phyloP scores from a whole-genome alignment of 2,797 vertebrate species.

The Silurus aristotelis region DNA sequence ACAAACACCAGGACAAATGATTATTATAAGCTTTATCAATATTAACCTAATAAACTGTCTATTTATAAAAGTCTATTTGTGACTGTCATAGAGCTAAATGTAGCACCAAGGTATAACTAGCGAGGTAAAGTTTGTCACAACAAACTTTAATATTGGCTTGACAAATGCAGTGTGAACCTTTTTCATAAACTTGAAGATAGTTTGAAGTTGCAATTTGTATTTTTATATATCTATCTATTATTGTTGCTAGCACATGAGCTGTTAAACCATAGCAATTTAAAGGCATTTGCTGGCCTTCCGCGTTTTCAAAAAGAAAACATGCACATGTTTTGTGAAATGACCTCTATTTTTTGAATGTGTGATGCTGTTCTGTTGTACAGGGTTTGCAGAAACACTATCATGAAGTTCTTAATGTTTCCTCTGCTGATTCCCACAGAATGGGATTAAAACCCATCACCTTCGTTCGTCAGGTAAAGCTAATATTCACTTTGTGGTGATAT shows the following conservation, averaged over 20 bases:
- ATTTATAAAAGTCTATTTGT: background rate
- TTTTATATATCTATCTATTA: background rate
- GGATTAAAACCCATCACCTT: slow-evolving; percentile 74
- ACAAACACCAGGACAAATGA: background rate
- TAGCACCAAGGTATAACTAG: background rate
- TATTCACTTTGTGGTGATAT: background rate
- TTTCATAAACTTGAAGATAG: too few relatives aligned
- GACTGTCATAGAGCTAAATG: too few relatives aligned
- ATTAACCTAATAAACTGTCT: background rate
- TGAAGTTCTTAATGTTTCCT: slow-evolving; percentile 65
- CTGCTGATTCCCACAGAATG: slow-evolving; percentile 62
- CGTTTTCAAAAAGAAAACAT: background rate
- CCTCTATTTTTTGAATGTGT: background rate
- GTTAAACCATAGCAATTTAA: background rate
- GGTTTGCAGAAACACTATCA: slow-evolving; percentile 63
- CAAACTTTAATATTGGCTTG: too few relatives aligned
- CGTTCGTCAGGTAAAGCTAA: slow-evolving; percentile 69
- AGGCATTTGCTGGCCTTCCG: background rate
- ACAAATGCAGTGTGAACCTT: too few relatives aligned
- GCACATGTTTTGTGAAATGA: background rate
- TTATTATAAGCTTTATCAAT: background rate
- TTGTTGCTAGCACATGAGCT: background rate
- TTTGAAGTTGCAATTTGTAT: too few relatives aligned
- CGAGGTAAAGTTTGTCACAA: background rate
- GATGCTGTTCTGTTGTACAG: slow-evolving; percentile 52